Evolutionary conservation across 2,113 vertebrate species (phyloP).

Genomic region (Macquaria ambigua): DNA sequence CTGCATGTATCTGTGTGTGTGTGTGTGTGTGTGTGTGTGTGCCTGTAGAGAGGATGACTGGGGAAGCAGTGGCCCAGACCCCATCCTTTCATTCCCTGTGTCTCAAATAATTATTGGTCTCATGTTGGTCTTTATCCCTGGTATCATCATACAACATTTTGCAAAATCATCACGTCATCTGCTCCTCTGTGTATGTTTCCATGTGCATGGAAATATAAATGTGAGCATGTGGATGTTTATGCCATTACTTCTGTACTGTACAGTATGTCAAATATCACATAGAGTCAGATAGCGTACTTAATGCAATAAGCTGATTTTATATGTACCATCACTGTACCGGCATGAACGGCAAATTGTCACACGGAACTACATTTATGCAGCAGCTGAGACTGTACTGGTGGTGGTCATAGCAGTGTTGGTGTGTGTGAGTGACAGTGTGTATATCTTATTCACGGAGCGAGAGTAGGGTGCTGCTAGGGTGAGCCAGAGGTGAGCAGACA

Average conservation of each 20-base stretch:
- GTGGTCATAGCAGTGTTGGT: neutral
- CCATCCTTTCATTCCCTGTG: constrained; percentile 21
- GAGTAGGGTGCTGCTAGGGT: neutral
- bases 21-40: neutral
- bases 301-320: neutral
- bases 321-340: neutral
- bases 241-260: neutral
- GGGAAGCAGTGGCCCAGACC: neutral
- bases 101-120: constrained; percentile 27
- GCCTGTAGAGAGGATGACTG: constrained; percentile 17
- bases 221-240: constrained; percentile 16
- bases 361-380: constrained; percentile 9
- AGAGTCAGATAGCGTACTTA: neutral
- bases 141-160: constrained; percentile 34
- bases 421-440: constrained; percentile 2
- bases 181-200: constrained; percentile 34
- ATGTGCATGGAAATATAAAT: constrained; percentile 1
- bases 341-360: constrained; percentile 1
- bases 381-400: constrained; percentile 7
- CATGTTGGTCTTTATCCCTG: constrained; percentile 6
- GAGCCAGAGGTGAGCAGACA: constrained; percentile 24
- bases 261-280: neutral
- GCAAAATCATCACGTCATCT: constrained; percentile 30
- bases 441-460: constrained; percentile 19
- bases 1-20: constrained; percentile 36